These are phyloP conservation scores for Muntiacus muntjak DNA, from an alignment of 2,113 vertebrate genomes.

Conservation along the genomic window DNA sequence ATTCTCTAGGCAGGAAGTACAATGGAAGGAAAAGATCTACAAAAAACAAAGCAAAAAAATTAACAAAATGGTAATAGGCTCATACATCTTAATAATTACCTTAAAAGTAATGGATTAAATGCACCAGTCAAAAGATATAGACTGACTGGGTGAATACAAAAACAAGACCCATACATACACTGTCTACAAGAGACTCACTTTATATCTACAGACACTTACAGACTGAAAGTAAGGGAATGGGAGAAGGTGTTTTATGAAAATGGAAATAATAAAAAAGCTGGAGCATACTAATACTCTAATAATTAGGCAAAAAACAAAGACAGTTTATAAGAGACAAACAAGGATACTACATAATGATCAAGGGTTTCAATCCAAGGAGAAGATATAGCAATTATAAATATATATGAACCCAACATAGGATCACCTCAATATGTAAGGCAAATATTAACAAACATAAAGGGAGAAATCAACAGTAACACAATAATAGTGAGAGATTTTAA, in stretches of 20 bases:
- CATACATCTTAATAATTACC: background rate
- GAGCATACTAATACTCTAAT: background rate
- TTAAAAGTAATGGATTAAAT: background rate
- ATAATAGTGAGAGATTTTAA: background rate
- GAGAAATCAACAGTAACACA: background rate
- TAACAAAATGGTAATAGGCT: background rate
- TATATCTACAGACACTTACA: background rate
- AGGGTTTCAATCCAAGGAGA: background rate
- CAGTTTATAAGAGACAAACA: background rate
- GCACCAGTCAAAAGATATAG: background rate
- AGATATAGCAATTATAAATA: background rate
- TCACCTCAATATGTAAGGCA: background rate
- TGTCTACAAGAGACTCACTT: background rate
- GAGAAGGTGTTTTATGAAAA: background rate
- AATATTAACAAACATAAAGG: background rate
- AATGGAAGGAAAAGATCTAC: background rate
- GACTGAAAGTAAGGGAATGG: background rate
- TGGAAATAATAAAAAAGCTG: background rate
- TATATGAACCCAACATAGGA: background rate
- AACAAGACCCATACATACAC: background rate
- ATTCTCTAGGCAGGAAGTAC: background rate
- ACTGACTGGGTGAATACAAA: background rate
- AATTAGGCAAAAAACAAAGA: background rate
- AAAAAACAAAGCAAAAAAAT: background rate
- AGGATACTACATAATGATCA: background rate